Base-by-base conservation (phyloP, 2,797 vertebrate species). In the Notamacropus eugenii region DNA sequence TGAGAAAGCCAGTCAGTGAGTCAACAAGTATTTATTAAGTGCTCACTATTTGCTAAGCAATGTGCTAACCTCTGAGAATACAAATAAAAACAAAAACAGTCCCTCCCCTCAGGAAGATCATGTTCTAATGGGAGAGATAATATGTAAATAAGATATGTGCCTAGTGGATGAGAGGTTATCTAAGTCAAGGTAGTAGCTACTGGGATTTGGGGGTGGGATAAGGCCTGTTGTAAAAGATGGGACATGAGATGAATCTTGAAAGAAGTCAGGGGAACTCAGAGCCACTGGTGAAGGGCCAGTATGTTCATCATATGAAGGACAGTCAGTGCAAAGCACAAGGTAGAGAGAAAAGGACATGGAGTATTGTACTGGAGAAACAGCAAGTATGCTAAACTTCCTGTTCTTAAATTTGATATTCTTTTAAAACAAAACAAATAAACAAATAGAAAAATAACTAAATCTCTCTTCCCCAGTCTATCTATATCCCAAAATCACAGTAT, bases 391-490 rank as follows among this genome's bases (percentile, higher is more conserved):
- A 82, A 82, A 82, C 19, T 24, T 82, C 55, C 93, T 96, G 27
- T 94, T 98, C 96, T 94, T 92, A 90, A 96, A 92, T 16, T 92
- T 8, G 74, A 22, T 55, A 50, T 94, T 96, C 92, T 94, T 94
- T 94, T 62, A 46, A 67, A 95, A 97, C 34, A 67, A 67, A 67
- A 67, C 14, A 67, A 67, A 67, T 3, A 82, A n/a, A 62, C 10
- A 62, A 40, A 40, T 22, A n/a, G 1, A n/a, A 74, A 90, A 59
- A 90, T 5, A 91, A 92, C 91, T 93, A 93, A 67, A 91, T 34
- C 54, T 92, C 22, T 95, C 56, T 82, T 95, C 93, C 93, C 96
- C 58, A 94, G 55, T 92, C 40, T 55, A 87, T 62, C 40, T 22
- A 46, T 94, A 93, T 46, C 90, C 52, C 29, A 52, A 82, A 92